phyloP scores from a whole-genome alignment of 2,797 vertebrate species.

The Melanotaenia boesemani region DNA sequence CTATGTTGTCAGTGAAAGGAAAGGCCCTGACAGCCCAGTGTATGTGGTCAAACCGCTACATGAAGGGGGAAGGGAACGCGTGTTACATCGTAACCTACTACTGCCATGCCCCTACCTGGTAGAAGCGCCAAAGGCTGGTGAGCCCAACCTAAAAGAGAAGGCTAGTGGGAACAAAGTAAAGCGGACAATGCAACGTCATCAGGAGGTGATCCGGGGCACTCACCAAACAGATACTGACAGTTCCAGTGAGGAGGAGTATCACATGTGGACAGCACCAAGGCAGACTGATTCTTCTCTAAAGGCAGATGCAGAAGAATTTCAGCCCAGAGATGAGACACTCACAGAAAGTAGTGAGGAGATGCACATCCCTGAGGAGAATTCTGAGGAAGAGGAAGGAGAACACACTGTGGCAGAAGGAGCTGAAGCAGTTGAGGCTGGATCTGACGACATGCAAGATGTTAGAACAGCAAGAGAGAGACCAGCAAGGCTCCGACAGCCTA shows the following conservation, averaged over 20 bases:
- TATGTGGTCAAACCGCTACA: background rate
- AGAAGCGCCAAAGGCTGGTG: background rate
- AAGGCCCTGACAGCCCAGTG: background rate
- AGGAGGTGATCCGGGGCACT: too few species aligned
- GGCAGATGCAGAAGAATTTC: constrained; percentile 16
- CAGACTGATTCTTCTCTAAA: background rate
- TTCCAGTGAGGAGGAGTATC: constrained; percentile 17
- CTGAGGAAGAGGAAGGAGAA: background rate
- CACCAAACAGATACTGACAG: background rate
- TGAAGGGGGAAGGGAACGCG: background rate
- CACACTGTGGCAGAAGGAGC: background rate
- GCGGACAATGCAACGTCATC: background rate
- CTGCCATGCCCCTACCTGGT: background rate
- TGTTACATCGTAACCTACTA: constrained; percentile 14
- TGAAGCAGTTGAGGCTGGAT: background rate
- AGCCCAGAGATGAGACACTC: background rate
- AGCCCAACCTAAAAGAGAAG: constrained; percentile 9
- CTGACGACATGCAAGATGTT: background rate
- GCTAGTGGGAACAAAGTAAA: background rate
- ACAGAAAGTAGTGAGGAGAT: background rate
- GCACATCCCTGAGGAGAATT: background rate
- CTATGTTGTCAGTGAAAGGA: background rate
- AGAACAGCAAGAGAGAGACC: background rate
- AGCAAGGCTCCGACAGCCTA: background rate
- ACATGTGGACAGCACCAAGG: background rate